These are phyloP conservation scores for Brachionus rubens DNA, from an alignment of 1,140 invertebrate species.

Conservation along the genomic window DNA sequence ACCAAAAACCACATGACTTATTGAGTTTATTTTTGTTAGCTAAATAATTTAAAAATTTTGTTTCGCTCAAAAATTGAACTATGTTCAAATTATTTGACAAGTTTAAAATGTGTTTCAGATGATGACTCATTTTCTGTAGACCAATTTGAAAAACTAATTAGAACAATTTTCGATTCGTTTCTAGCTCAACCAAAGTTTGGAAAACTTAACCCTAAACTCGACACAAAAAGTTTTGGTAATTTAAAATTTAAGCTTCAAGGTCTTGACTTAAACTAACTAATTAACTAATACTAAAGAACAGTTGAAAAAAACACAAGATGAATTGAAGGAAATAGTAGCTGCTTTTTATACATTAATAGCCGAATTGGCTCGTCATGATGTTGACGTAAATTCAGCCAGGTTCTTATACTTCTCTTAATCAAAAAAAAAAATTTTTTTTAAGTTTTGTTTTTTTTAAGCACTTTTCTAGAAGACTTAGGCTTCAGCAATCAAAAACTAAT, in stretches of 20 bases:
- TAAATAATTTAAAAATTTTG: neutral
- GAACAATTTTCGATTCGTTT: slow-evolving; percentile 19
- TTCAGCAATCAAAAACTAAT: slow-evolving; percentile 24
- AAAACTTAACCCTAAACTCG: neutral
- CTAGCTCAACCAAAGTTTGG: neutral
- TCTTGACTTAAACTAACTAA: too few relatives aligned
- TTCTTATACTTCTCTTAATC: neutral
- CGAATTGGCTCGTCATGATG: slow-evolving; percentile 12
- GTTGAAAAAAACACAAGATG: neutral
- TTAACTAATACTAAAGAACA: neutral
- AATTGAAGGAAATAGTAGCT: slow-evolving; percentile 17
- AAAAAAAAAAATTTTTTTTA: neutral
- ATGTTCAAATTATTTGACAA: neutral
- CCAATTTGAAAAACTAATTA: neutral
- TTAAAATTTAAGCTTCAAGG: neutral
- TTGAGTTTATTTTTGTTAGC: neutral
- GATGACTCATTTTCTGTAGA: neutral
- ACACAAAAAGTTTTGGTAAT: slow-evolving; percentile 1
- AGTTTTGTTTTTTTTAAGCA: neutral
- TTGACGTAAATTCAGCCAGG: neutral
- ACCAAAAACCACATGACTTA: too few relatives aligned
- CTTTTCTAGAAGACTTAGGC: slow-evolving; percentile 12
- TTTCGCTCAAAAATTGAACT: neutral
- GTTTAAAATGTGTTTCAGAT: neutral
- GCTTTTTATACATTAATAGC: slow-evolving; percentile 10